These are phyloP conservation scores for Varanus komodoensis DNA, from an alignment of 2,113 vertebrate genomes.

Conservation along the genomic window DNA sequence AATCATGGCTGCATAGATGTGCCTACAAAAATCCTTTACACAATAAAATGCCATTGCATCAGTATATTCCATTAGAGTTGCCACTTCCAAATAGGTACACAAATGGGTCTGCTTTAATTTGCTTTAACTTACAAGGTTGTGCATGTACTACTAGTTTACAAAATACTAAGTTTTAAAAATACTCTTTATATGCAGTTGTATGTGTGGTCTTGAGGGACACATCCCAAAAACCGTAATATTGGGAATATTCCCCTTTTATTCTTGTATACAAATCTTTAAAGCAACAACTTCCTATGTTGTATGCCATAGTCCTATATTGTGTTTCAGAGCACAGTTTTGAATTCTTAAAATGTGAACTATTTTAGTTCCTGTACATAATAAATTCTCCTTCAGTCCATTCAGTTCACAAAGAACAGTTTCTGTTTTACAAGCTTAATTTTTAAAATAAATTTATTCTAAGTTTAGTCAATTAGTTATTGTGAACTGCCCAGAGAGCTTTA, in stretches of 20 bases:
- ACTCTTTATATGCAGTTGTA: slow-evolving; percentile 5
- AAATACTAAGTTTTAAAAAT: neutral
- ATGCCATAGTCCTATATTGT: neutral
- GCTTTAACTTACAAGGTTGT: slow-evolving; percentile 66
- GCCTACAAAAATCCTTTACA: fast-evolving
- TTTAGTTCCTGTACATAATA: neutral
- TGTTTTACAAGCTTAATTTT: neutral
- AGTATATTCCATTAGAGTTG: slow-evolving; percentile 50
- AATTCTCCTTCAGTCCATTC: neutral
- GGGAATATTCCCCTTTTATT: slow-evolving; percentile 39
- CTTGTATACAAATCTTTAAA: neutral
- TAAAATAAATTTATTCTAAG: neutral
- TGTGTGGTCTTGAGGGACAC: slow-evolving; percentile 26
- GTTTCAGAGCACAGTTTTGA: neutral
- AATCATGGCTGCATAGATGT: neutral
- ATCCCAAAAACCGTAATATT: slow-evolving; percentile 38
- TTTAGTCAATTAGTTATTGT: neutral
- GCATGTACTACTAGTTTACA: slow-evolving; percentile 36
- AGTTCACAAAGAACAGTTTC: neutral
- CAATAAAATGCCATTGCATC: slow-evolving; percentile 34
- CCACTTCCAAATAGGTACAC: slow-evolving; percentile 50
- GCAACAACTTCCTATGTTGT: neutral
- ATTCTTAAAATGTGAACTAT: neutral
- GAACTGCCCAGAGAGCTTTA: too few relatives aligned
- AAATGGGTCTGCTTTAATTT: slow-evolving; percentile 53